These are phyloP conservation scores for Cryptus viduatorius DNA, from an alignment of 2,888 invertebrate species.

Conservation along the genomic window DNA sequence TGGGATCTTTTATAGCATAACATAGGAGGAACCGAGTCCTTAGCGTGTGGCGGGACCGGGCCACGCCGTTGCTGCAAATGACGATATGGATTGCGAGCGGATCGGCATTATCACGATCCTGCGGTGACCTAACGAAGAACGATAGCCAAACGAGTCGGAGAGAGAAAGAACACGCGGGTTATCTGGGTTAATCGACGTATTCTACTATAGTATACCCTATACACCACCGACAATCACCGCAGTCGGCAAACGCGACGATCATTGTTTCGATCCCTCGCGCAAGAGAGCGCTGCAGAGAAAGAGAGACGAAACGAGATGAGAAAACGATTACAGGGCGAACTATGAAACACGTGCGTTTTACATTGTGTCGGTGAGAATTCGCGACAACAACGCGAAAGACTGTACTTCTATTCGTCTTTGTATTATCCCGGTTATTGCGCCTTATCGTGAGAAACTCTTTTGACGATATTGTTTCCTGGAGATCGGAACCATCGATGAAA, in stretches of 20 bases:
- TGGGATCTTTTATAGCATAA: constrained; percentile 31
- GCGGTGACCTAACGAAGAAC: constrained; percentile 39
- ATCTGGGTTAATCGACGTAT: constrained; percentile 79
- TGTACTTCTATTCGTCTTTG: neutral
- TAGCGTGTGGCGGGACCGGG: constrained; percentile 47
- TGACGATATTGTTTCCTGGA: neutral
- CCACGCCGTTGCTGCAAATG: constrained; percentile 71
- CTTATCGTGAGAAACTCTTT: constrained; percentile 12
- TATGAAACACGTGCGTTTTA: constrained; percentile 59
- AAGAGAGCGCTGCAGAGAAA: neutral
- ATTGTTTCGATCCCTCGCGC: constrained; percentile 58
- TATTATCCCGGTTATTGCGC: neutral
- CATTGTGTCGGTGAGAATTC: constrained; percentile 61
- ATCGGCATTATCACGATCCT: constrained; percentile 78
- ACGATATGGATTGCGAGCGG: constrained; percentile 75
- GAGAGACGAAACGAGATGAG: constrained; percentile 49
- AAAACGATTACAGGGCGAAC: constrained; percentile 59
- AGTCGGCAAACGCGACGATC: constrained; percentile 59
- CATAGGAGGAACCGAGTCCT: constrained; percentile 55
- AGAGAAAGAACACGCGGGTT: constrained; percentile 71
- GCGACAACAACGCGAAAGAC: constrained; percentile 3
- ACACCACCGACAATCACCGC: constrained; percentile 50
- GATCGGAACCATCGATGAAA: constrained; percentile 5
- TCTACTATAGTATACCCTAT: constrained; percentile 47
- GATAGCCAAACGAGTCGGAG: constrained; percentile 15